Conservation (phyloP, 2,888 invertebrate species). For the Hirtodrosophila duncani region DNA sequence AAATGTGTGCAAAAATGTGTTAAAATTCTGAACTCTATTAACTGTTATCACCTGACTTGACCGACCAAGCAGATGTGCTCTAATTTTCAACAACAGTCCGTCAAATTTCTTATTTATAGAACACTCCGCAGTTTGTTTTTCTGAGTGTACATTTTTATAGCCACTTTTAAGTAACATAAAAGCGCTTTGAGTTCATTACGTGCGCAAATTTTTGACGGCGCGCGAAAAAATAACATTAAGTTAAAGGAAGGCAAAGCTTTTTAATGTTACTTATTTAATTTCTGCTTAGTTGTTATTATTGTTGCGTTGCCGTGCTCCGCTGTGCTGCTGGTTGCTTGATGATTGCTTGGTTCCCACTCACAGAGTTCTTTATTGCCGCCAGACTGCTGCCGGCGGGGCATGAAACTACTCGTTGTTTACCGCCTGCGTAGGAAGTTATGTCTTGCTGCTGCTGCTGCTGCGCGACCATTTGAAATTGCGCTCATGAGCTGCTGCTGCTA, state of each 20-base stretch:
- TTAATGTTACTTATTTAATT: slow-evolving; percentile 1
- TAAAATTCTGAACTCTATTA: too few relatives aligned
- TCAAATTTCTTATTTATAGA: too few relatives aligned
- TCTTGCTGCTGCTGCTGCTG: slow-evolving; percentile 4
- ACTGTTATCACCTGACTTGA: too few relatives aligned
- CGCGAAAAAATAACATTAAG: neutral
- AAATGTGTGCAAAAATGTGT: too few relatives aligned
- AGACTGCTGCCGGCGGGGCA: neutral
- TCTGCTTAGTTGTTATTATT: slow-evolving; percentile 7
- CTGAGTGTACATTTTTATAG: neutral
- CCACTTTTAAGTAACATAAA: neutral
- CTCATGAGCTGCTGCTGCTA: slow-evolving; percentile 21
- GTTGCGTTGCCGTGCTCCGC: slow-evolving; percentile 1
- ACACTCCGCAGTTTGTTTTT: too few relatives aligned
- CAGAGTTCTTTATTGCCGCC: slow-evolving; percentile 18
- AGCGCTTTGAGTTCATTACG: neutral
- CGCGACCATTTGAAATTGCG: slow-evolving; percentile 24
- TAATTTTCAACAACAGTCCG: too few relatives aligned
- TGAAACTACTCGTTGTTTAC: neutral
- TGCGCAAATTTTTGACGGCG: neutral
- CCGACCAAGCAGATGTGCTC: too few relatives aligned
- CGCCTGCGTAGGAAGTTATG: slow-evolving; percentile 17
- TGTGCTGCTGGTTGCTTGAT: too few relatives aligned
- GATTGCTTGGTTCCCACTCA: slow-evolving; percentile 12
- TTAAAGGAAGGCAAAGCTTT: neutral